Conservation (phyloP, 1,140 invertebrate genomes). For the Trichomalopsis sarcophagae region DNA sequence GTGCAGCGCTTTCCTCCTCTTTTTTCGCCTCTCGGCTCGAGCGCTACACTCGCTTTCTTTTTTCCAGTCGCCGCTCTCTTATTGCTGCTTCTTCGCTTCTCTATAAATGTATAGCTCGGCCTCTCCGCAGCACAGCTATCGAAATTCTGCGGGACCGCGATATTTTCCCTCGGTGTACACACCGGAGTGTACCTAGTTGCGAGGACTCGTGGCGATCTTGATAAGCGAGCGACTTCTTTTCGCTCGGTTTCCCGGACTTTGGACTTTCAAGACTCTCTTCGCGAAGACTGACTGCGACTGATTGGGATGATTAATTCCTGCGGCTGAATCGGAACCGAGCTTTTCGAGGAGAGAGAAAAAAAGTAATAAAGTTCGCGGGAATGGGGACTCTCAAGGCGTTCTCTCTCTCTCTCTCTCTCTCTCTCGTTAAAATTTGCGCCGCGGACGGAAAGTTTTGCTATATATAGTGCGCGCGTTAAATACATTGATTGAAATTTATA, state of each 20-base stretch:
- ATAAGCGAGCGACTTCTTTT: neutral
- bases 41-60: neutral
- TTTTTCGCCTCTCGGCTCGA: neutral
- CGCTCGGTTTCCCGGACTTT: neutral
- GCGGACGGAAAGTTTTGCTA: no score
- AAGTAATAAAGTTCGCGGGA: no score
- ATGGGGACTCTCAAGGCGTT: no score
- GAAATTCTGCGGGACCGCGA: constrained; percentile 23
- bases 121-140: neutral
- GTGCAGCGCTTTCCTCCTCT: neutral
- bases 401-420: no score
- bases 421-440: no score
- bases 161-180: neutral
- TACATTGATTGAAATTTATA: no score
- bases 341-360: neutral
- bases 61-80: neutral
- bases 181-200: neutral
- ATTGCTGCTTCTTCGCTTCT: neutral
- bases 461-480: no score
- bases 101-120: neutral
- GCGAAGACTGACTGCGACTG: neutral
- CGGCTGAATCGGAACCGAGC: neutral
- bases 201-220: neutral
- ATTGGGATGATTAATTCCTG: neutral
- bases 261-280: neutral